These are phyloP conservation scores for Dione vanillae DNA, from an alignment of 2,888 invertebrate species.

Conservation along the genomic window DNA sequence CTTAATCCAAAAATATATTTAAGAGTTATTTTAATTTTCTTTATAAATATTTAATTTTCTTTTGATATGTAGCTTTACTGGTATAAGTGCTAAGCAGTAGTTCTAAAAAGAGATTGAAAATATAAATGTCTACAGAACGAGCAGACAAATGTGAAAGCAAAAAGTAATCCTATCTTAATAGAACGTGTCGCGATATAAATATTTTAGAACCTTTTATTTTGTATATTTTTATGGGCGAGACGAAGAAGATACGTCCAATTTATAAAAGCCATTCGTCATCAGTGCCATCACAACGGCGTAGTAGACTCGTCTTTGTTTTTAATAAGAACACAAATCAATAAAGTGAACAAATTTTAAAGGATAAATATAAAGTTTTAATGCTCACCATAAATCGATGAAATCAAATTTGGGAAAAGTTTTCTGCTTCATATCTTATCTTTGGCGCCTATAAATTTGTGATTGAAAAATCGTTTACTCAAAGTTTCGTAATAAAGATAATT, in stretches of 20 bases:
- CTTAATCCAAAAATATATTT: background rate
- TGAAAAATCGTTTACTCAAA: constrained; percentile 37
- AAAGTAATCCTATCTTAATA: too few relatives aligned
- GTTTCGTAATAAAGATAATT: constrained; percentile 32
- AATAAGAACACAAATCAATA: background rate
- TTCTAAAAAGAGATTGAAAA: too few relatives aligned
- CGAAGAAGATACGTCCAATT: background rate
- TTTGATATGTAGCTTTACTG: too few relatives aligned
- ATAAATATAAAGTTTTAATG: constrained; percentile 56
- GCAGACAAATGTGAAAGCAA: too few relatives aligned
- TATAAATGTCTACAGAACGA: too few relatives aligned
- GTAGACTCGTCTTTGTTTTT: background rate
- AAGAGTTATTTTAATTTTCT: background rate
- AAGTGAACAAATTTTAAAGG: too few relatives aligned
- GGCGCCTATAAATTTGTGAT: constrained; percentile 33
- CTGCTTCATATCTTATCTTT: constrained; percentile 40
- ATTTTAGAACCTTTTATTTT: background rate
- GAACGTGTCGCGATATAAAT: too few relatives aligned
- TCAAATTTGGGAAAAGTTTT: constrained; percentile 46
- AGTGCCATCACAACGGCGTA: background rate
- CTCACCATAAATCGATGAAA: constrained; percentile 62
- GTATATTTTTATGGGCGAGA: background rate
- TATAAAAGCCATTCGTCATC: background rate
- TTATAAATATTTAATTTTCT: too few relatives aligned
- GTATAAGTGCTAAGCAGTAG: too few relatives aligned